These are phyloP conservation scores for Brachionus koreanus DNA, from an alignment of 1,140 invertebrate genomes.

Conservation along the genomic window DNA sequence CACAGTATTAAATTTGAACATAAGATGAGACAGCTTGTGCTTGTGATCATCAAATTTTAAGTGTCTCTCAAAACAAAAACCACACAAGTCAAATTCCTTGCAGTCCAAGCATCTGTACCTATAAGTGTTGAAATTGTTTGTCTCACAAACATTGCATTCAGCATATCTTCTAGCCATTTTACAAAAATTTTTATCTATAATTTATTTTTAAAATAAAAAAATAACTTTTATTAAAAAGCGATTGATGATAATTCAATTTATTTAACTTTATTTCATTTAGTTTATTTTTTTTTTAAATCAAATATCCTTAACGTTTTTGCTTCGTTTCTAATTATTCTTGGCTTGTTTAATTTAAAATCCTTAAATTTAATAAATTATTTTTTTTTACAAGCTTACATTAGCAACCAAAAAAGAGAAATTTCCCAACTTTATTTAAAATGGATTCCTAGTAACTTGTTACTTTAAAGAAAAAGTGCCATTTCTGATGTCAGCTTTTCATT, in stretches of 20 bases:
- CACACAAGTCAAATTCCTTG: background rate
- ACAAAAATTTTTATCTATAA: too few species aligned
- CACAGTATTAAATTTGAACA: background rate
- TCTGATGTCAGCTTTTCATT: background rate
- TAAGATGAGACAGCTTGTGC: background rate
- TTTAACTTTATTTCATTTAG: too few species aligned
- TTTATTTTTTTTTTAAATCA: background rate
- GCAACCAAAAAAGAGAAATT: too few species aligned
- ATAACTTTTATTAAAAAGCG: too few species aligned
- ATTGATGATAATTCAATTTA: too few species aligned
- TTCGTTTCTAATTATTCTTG: background rate
- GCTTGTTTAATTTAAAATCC: too few species aligned
- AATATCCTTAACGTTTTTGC: background rate
- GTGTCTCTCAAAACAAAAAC: background rate
- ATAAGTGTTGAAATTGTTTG: background rate
- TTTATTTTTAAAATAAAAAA: too few species aligned
- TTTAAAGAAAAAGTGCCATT: too few species aligned
- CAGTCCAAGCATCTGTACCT: slow-evolving; percentile 6
- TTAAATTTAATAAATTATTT: background rate
- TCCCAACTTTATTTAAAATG: too few species aligned
- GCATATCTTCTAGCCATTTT: too few species aligned
- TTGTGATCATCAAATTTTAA: background rate
- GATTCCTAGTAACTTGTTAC: too few species aligned
- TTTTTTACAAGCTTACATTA: background rate
- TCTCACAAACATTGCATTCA: background rate